Conservation (phyloP, 2,888 invertebrate species). For the Allacma fusca region DNA sequence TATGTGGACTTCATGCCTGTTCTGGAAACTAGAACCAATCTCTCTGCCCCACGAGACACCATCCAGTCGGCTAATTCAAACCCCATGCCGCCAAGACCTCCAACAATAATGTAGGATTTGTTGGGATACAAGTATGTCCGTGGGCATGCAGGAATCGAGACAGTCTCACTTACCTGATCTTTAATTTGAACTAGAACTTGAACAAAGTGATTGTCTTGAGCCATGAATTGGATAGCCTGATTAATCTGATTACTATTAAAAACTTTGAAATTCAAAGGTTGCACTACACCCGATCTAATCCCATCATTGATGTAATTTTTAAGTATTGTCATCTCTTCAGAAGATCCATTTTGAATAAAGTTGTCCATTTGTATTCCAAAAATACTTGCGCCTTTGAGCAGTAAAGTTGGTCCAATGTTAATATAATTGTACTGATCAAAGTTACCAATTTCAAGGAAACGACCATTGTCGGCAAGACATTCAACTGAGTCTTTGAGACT, state of each 20-base stretch:
- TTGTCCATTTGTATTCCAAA: too few species aligned
- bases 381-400: too few species aligned
- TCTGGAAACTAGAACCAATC: slow-evolving; percentile 41
- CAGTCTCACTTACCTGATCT: slow-evolving; percentile 61
- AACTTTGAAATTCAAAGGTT: slow-evolving; percentile 73
- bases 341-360: too few species aligned
- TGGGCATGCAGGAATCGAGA: slow-evolving; percentile 65
- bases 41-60: slow-evolving; percentile 36
- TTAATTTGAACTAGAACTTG: slow-evolving; percentile 72
- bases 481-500: slow-evolving; percentile 69
- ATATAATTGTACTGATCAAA: too few species aligned
- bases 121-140: slow-evolving; percentile 68
- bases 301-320: slow-evolving; percentile 72
- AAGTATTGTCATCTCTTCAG: too few species aligned
- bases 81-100: slow-evolving; percentile 64
- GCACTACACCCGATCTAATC: slow-evolving; percentile 73
- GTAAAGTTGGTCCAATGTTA: too few species aligned
- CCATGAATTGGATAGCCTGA: slow-evolving; percentile 76
- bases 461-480: slow-evolving; percentile 64
- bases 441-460: too few species aligned
- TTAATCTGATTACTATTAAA: slow-evolving; percentile 75
- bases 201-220: slow-evolving; percentile 82
- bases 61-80: slow-evolving; percentile 45
- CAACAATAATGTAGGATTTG: slow-evolving; percentile 68
- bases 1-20: slow-evolving; percentile 81